phyloP scores from a whole-genome alignment of 1,140 invertebrate genomes.

The Plodia interpunctella region DNA sequence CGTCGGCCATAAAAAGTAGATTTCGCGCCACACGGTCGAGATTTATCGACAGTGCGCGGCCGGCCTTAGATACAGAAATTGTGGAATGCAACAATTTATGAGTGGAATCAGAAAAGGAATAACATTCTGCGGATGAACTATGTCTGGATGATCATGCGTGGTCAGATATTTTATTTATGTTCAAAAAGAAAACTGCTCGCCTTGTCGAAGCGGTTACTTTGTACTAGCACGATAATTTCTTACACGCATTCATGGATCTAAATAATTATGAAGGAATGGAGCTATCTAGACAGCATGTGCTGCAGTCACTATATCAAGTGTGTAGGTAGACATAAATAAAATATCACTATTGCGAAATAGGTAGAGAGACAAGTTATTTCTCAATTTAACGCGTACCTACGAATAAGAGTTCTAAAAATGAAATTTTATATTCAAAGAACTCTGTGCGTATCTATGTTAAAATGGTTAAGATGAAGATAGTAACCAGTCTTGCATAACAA shows the following conservation, averaged over 20 bases:
- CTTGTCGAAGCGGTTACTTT: no score
- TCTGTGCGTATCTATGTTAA: no score
- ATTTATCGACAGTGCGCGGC: constrained; percentile 50
- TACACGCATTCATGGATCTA: no score
- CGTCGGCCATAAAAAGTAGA: constrained; percentile 60
- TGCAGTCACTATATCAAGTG: no score
- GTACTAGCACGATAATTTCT: background rate
- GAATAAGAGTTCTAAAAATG: no score
- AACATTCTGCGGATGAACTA: background rate
- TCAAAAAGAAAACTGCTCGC: background rate
- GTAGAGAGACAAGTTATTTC: no score
- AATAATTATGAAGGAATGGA: no score
- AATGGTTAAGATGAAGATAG: background rate
- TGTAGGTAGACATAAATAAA: no score
- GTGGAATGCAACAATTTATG: constrained; percentile 50
- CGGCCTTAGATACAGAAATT: constrained; percentile 53
- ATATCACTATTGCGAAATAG: no score
- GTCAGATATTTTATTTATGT: background rate
- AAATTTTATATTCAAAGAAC: background rate
- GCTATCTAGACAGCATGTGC: no score
- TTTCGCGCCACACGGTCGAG: constrained; percentile 53
- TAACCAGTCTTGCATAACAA: background rate
- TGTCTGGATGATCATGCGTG: background rate
- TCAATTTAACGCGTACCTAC: no score
- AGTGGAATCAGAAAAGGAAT: constrained; percentile 16